Conservation (phyloP, 2,113 vertebrate genomes). For the Podocnemis expansa region DNA sequence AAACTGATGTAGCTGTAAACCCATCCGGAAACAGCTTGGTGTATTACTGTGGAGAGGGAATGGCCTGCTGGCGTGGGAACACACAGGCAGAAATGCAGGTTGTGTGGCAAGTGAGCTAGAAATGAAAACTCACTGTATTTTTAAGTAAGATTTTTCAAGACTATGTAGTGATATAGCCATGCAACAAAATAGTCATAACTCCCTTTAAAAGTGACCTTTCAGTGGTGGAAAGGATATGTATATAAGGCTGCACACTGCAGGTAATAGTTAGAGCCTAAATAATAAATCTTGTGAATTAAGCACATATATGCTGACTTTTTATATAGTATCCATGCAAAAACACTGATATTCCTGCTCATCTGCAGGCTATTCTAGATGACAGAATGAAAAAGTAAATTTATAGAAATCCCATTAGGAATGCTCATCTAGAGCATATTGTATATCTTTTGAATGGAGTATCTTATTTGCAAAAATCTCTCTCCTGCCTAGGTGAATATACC, state of each 20-base stretch:
- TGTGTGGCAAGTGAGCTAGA: not conserved
- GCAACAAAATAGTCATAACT: not conserved
- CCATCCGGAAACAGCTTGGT: constrained; percentile 29
- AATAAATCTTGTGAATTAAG: constrained; percentile 22
- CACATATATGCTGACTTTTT: not conserved
- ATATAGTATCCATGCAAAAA: constrained; percentile 44
- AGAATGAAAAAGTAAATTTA: constrained; percentile 50
- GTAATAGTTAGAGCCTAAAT: constrained; percentile 9
- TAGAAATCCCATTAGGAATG: not conserved
- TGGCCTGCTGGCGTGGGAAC: not conserved
- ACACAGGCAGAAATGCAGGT: not conserved
- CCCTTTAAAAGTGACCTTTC: not conserved
- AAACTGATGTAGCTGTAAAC: constrained; percentile 59
- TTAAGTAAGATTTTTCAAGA: not conserved
- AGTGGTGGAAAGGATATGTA: not conserved
- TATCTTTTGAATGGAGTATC: not conserved
- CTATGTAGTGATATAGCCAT: not conserved
- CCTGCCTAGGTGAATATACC: not conserved
- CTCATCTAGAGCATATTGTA: not conserved
- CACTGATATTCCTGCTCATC: constrained; percentile 13
- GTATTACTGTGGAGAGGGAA: not conserved
- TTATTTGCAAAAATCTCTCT: not conserved
- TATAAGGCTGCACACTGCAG: not conserved
- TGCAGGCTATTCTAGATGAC: constrained; percentile 47
- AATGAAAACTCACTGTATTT: not conserved